A percentile compares a stretch with the other conserved stretches of the same genome.
These are phyloP conservation scores for Drosophila pseudotalamancana DNA, from an alignment of 2,888 invertebrate species.

Conservation along the genomic window DNA sequence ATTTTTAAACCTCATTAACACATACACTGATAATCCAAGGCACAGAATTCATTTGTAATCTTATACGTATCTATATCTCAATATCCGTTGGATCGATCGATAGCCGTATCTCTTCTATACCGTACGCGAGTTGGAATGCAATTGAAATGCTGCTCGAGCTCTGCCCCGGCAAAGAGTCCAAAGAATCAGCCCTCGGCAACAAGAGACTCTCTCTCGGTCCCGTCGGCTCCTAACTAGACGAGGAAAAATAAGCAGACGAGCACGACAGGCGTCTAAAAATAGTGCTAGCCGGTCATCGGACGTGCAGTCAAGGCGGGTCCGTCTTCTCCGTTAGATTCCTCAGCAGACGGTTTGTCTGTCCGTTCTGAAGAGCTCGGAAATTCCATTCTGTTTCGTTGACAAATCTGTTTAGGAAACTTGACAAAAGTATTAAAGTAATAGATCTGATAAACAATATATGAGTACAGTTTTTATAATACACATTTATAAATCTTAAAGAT, in stretches of 20 bases:
- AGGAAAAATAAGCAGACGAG: slow-evolving; percentile 30
- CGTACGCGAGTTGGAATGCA: slow-evolving; percentile 79
- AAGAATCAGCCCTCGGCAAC: slow-evolving; percentile 52
- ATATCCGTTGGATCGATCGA: slow-evolving; percentile 37
- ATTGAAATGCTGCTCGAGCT: slow-evolving; percentile 62
- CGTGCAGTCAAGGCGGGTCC: slow-evolving; percentile 44
- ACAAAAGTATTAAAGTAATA: neutral
- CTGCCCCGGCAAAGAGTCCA: slow-evolving; percentile 49
- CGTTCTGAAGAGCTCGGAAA: slow-evolving; percentile 31
- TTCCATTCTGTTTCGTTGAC: neutral
- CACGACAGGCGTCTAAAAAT: slow-evolving; percentile 62
- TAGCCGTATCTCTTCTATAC: slow-evolving; percentile 53
- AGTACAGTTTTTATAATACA: too few species aligned
- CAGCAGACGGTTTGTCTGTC: slow-evolving; percentile 62
- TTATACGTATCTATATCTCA: slow-evolving; percentile 25
- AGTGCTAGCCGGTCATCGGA: slow-evolving; percentile 47
- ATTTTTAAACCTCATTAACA: slow-evolving; percentile 25
- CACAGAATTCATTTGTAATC: slow-evolving; percentile 12
- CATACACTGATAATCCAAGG: slow-evolving; percentile 72
- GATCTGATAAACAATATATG: neutral
- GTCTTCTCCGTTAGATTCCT: slow-evolving; percentile 63
- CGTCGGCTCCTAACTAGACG: slow-evolving; percentile 71
- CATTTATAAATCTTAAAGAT: too few species aligned
- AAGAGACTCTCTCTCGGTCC: slow-evolving; percentile 31
- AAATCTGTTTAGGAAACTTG: neutral